phyloP scores from a whole-genome alignment of 2,888 invertebrate genomes.

The Sepioteuthis lessoniana region DNA sequence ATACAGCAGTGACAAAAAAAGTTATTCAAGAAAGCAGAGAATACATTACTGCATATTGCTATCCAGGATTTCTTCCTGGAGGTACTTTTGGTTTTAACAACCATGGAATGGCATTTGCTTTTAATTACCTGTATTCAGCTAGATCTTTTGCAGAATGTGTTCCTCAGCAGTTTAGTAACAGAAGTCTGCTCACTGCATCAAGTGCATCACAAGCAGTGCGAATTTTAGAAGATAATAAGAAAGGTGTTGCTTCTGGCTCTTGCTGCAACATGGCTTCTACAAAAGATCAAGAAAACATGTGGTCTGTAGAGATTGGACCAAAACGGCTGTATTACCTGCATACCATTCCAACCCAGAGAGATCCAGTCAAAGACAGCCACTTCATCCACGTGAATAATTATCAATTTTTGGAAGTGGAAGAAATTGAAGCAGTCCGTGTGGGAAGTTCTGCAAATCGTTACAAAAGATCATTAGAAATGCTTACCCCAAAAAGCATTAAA shows the following conservation, averaged over 20 bases:
- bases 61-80: conserved; percentile 52
- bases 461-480: conserved; percentile 49
- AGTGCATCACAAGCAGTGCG: neutral
- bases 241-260: conserved; percentile 35
- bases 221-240: neutral
- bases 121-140: conserved; percentile 39
- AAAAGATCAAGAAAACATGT: conserved; percentile 38
- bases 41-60: conserved; percentile 55
- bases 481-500: conserved; percentile 51
- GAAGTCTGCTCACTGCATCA: conserved; percentile 15
- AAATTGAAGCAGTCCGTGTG: neutral
- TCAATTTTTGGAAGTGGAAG: neutral
- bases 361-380: neutral
- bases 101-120: conserved; percentile 39
- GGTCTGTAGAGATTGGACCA: conserved; percentile 43
- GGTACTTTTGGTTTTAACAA: conserved; percentile 50
- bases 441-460: conserved; percentile 51
- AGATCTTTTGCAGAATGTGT: neutral
- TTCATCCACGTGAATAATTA: conserved; percentile 36
- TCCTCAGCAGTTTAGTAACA: neutral
- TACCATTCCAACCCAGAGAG: neutral
- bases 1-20: conserved; percentile 51
- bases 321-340: neutral
- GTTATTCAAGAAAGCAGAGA: neutral
- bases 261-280: conserved; percentile 36